phyloP scores from a whole-genome alignment of 2,888 invertebrate species.

The Rhimphoctona megacephalus region DNA sequence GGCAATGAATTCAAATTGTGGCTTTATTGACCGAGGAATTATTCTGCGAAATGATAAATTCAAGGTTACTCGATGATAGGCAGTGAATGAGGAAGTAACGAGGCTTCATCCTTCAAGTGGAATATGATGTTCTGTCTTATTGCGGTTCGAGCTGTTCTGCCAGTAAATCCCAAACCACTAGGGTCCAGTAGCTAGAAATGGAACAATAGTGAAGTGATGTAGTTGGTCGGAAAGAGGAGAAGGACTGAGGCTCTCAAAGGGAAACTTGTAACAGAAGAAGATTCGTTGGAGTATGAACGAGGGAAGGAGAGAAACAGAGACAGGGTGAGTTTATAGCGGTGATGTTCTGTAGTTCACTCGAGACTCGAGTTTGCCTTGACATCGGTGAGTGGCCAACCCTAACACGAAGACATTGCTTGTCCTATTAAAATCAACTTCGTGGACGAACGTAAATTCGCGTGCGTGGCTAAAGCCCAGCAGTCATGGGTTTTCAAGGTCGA shows the following conservation, averaged over 20 bases:
- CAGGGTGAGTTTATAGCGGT: slow-evolving; percentile 35
- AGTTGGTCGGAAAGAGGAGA: slow-evolving; percentile 11
- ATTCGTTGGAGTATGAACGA: slow-evolving; percentile 16
- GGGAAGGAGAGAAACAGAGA: background rate
- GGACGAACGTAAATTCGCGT: slow-evolving; percentile 35
- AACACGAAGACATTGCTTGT: slow-evolving; percentile 57
- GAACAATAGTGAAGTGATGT: slow-evolving; percentile 46
- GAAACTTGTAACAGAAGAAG: slow-evolving; percentile 30
- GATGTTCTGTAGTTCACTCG: slow-evolving; percentile 50
- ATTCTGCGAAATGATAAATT: background rate
- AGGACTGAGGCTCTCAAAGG: slow-evolving; percentile 45
- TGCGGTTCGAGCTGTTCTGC: slow-evolving; percentile 38
- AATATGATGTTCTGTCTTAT: slow-evolving; percentile 42
- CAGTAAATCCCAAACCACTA: slow-evolving; percentile 42
- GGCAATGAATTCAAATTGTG: background rate
- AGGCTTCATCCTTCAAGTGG: slow-evolving; percentile 24
- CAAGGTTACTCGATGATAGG: too few relatives aligned
- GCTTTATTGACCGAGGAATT: background rate
- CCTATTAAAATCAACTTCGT: slow-evolving; percentile 52
- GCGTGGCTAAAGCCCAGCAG: slow-evolving; percentile 28
- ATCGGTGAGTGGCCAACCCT: slow-evolving; percentile 49
- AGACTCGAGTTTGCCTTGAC: slow-evolving; percentile 41
- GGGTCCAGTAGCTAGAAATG: slow-evolving; percentile 19
- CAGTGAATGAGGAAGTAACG: background rate
- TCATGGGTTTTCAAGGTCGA: slow-evolving; percentile 10